Conservation (phyloP, 2,113 vertebrate species). For the Silurus meridionalis region DNA sequence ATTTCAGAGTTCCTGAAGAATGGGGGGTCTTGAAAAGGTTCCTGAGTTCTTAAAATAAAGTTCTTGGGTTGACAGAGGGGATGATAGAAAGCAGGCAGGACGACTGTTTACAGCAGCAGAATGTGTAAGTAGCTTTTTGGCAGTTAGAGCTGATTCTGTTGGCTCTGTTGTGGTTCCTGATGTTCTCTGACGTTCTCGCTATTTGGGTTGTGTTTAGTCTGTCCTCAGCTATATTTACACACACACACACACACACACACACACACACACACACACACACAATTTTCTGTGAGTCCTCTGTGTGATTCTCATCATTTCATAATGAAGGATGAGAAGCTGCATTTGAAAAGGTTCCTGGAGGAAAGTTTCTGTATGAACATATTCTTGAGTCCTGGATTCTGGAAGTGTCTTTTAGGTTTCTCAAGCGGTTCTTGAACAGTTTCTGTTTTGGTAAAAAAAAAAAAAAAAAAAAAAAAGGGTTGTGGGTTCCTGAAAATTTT, state of each 20-base stretch:
- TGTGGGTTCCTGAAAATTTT: background rate
- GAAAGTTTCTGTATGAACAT: background rate
- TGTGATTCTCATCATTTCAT: background rate
- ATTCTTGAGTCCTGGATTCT: background rate
- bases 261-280: background rate
- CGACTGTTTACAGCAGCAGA: constrained; percentile 47
- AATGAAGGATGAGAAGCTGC: background rate
- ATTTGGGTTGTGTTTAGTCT: constrained; percentile 45
- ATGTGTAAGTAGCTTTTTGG: constrained; percentile 45
- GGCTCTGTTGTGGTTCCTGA: constrained; percentile 1
- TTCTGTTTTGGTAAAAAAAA: too few species aligned
- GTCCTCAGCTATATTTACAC: constrained; percentile 7
- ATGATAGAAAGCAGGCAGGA: constrained; percentile 47
- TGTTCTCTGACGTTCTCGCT: background rate
- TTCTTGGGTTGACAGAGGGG: background rate
- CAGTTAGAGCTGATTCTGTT: constrained; percentile 10
- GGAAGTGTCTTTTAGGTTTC: background rate
- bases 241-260: background rate
- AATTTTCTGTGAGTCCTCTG: background rate
- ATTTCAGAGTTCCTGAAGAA: background rate
- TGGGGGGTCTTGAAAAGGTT: background rate
- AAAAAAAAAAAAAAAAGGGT: background rate
- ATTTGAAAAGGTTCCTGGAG: background rate
- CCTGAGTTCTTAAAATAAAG: background rate
- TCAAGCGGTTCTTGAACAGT: background rate